Base-by-base conservation (phyloP, 2,113 vertebrate species). In the Perca fluviatilis region DNA sequence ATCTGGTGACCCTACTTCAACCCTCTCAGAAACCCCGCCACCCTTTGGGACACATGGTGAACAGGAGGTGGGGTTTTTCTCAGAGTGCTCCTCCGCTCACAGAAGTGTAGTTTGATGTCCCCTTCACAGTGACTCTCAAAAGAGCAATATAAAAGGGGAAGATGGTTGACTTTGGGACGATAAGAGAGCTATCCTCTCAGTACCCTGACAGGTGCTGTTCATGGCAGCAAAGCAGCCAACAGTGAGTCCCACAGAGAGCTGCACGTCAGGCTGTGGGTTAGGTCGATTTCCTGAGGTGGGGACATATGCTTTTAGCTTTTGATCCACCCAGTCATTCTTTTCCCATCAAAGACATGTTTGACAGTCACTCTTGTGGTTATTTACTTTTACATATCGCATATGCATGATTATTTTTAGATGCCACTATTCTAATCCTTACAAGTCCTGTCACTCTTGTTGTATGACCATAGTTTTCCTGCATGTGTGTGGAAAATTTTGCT, bases 141-240 rank as follows among this genome's bases (percentile, higher is more conserved):
- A 46, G 65, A 84, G 72, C n/a, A 50, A 18, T 67, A 50, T 36
- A 62, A 43, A 86, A 72, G 58, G 49, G 56, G 33, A 80, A 61
- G 36, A 64, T 47, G 33, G 83, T 30, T 7, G 30, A 78, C 69
- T 77, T n/a, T 8, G 61, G 47, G 63, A 70, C 25, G 19, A 58
- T 66, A 73, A 73, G 68, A 74, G 61, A 10, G 30, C 62, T 62
- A 63, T 83, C 3, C 14, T 68, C 74, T 74, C n/a, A 27, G 14
- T 60, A 65, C 0, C 36, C 54, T 49, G 88, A 80, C 90, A 82
- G 86, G 84, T 89, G 91, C 69, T 36, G 73, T 64, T 82, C 46
- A 1, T 72, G 61, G 80, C 74, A 79, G 67, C 65, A 19, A 46
- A 72, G 51, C 54, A 18, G 53, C 40, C 74, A 57, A 77, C 63